These are phyloP conservation scores for Entosphenus tridentatus DNA, from an alignment of 2,113 vertebrate species.

Conservation along the genomic window DNA sequence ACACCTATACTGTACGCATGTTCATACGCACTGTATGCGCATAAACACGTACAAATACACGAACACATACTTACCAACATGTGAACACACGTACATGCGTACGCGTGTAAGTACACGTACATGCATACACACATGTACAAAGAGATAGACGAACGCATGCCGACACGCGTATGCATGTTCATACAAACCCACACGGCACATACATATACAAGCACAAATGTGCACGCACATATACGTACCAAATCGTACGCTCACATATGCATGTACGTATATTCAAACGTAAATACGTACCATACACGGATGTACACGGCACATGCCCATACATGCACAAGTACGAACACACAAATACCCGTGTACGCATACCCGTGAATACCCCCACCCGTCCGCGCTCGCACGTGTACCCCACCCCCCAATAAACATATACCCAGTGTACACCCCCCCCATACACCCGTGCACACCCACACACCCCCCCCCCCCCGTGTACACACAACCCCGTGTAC, in stretches of 20 bases:
- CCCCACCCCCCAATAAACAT: neutral
- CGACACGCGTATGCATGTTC: neutral
- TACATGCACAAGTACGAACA: neutral
- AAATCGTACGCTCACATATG: neutral
- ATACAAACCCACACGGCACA: neutral
- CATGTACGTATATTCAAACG: neutral
- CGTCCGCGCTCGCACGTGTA: too few species aligned
- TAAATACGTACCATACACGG: neutral
- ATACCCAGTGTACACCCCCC: neutral
- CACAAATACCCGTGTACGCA: neutral
- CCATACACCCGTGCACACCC: neutral
- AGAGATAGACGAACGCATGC: neutral
- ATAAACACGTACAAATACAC: neutral
- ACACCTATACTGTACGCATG: neutral
- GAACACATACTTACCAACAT: neutral
- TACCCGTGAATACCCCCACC: neutral
- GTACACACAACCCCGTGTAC: too few species aligned
- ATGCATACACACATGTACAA: neutral
- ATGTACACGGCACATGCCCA: neutral
- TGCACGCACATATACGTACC: neutral
- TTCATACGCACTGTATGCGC: neutral
- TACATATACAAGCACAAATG: neutral
- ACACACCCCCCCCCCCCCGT: neutral
- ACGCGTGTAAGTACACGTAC: neutral
- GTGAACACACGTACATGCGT: neutral